phyloP scores from a whole-genome alignment of 1,140 invertebrate genomes.

The Drosophila eugracilis region DNA sequence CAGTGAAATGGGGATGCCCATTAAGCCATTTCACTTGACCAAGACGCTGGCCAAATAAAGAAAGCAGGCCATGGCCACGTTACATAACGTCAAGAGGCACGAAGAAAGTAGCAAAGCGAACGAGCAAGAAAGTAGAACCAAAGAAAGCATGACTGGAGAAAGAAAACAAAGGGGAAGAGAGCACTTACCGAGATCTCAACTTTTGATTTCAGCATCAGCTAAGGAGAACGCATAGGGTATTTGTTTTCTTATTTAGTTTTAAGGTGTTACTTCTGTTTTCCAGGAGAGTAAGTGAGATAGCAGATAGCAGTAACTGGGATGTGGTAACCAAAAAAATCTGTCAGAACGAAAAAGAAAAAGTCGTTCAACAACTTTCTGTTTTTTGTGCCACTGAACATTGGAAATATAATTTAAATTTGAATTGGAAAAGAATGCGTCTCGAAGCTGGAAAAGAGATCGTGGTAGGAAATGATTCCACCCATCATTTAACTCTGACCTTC shows the following conservation, averaged over 20 bases:
- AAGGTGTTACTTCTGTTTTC: conserved; percentile 22
- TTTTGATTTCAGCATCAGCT: conserved; percentile 75
- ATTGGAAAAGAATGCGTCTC: conserved; percentile 22
- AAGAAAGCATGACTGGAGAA: conserved; percentile 12
- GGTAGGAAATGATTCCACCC: conserved; percentile 26
- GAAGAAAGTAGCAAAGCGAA: conserved; percentile 67
- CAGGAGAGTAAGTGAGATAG: conserved; percentile 4
- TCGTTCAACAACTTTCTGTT: conserved; percentile 58
- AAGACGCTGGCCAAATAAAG: conserved; percentile 51
- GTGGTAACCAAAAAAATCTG: conserved; percentile 25
- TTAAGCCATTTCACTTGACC: conserved; percentile 76
- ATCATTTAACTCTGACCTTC: conserved; percentile 53
- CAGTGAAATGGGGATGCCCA: conserved; percentile 39
- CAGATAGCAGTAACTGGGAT: conserved; percentile 1
- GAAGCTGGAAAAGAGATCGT: conserved; percentile 7
- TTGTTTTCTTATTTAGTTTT: conserved; percentile 20
- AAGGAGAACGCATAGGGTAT: conserved; percentile 30
- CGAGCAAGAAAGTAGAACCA: conserved; percentile 26
- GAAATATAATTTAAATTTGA: conserved; percentile 21
- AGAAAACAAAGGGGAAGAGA: conserved; percentile 2
- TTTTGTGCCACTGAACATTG: conserved; percentile 27
- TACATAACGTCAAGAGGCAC: conserved; percentile 45
- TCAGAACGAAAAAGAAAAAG: conserved; percentile 27
- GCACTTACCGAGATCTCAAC: conserved; percentile 44
- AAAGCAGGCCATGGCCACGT: conserved; percentile 68